Evolutionary conservation across 2,888 invertebrate species (phyloP), one percentile per base, ranked within the genome.

Genomic region (Baronia brevicornis): DNA sequence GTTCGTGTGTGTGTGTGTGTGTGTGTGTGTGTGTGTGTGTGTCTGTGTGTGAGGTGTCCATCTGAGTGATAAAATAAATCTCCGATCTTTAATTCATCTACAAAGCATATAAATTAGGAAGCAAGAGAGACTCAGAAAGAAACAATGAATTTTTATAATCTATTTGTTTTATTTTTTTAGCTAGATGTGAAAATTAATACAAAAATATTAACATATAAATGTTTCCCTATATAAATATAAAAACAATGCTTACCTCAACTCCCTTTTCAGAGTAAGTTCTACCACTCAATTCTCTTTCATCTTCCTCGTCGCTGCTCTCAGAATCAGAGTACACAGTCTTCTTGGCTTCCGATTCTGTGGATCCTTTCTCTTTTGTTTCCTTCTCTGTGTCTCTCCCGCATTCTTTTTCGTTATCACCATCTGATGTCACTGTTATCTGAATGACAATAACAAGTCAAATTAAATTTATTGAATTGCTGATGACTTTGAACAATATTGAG

Each of bases 261-360:
- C 95, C 95, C 48, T 89, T 89, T 29, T 91, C 90, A 1, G 93
- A 90, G 46, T 89, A 89, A 15, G 91, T 92, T 54, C 93, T 89
- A 33, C 95, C 95, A 52, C 93, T 93, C 63, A 93, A 68, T 36
- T 93, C 90, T 9, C 92, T 85, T 5, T 89, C 88, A 45, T 93
- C 93, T 54, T 93, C 93, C 14, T 91, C 92, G 1, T 88, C 88
- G 9, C 89, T 90, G 43, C 87, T 88, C 8, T 87, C 88, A 1
- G 87, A 87, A 28, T 80, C 85, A 0, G 87, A 88, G 47, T 88
- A 88, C 23, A 84, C 86, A 0, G 69, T 65, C 33, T 79, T 82
- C 5, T 66, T 48, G 17, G 47, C 33, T 9, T 48, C 49, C 3
- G 41, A 36, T 23, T 48, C 51, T 3, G 46, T 45, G 5, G 55